These are phyloP conservation scores for Anthonomus grandis DNA, from an alignment of 1,140 invertebrate genomes.

Conservation along the genomic window DNA sequence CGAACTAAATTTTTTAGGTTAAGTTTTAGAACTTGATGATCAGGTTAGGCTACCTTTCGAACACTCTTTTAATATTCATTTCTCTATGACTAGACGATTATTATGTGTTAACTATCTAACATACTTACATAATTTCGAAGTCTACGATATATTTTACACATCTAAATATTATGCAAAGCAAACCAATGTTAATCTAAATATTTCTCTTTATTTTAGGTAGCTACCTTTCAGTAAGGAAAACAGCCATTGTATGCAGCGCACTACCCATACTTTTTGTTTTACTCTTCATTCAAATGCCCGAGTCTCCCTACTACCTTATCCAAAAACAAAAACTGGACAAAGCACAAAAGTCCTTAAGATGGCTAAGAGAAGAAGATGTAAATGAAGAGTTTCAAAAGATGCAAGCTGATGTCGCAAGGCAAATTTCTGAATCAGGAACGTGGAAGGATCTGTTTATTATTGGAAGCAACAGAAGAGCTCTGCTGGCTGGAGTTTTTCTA, in stretches of 20 bases:
- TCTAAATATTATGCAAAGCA: no score
- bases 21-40: no score
- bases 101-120: no score
- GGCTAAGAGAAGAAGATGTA: slow-evolving; percentile 39
- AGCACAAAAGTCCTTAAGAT: slow-evolving; percentile 16
- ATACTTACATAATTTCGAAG: no score
- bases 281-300: slow-evolving; percentile 39
- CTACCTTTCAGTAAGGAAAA: slow-evolving; percentile 12
- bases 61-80: no score
- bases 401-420: slow-evolving; percentile 23
- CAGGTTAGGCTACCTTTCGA: no score
- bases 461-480: slow-evolving; percentile 49
- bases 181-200: no score
- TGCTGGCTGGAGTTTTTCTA: slow-evolving; percentile 48
- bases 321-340: slow-evolving; percentile 26
- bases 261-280: slow-evolving; percentile 41
- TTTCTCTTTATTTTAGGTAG: slow-evolving; percentile 23
- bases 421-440: slow-evolving; percentile 30
- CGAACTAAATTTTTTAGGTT: no score
- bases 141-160: no score
- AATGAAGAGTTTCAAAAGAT: slow-evolving; percentile 20
- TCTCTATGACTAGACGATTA: no score
- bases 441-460: slow-evolving; percentile 42
- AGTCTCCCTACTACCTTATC: slow-evolving; percentile 40
- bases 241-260: slow-evolving; percentile 15